Evolutionary conservation across 2,888 invertebrate species (phyloP), one percentile per base, ranked within the genome.

Genomic region (Chalcis sispes): DNA sequence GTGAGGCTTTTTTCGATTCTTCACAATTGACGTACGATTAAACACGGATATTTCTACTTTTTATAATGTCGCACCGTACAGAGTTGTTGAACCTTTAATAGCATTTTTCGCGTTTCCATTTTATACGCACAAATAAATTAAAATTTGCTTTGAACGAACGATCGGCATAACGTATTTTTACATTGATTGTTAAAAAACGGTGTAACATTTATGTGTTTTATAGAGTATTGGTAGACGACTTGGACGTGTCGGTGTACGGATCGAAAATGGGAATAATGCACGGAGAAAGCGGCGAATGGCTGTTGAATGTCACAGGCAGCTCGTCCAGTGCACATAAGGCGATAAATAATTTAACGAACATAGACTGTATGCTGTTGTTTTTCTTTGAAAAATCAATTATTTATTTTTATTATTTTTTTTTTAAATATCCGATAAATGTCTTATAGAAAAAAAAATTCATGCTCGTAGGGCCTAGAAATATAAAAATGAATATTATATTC

Each of bases 211-310:
- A n/a, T 36, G 36, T 36, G 10, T 36, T 20, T 79, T 86, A 52
- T 79, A 93, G 93, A 27, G 90, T 90, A 86, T 84, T 94, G 48
- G 89, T 91, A 25, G 91, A 92, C 69, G 90, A 91, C 32, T 83
- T 91, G 2, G 92, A 93, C 81, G 90, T 93, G 27, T 91, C 91
- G 5, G 89, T 89, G 80, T 89, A 91, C 80, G 91, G 92, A 1
- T 93, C 93, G 72, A 90, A 90, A 59, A 86, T 94, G 76, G 92
- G 91, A 0, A 85, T 94, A 29, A 87, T 94, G 32, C 92, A 93
- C 80, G 93, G 93, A 0, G 90, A 91, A 83, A 91, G 90, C 0
- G 93, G 92, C 20, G 84, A 88, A 25, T 92, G 92, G 91, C 88
- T 94, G 52, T 90, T 91, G 15, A 91, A 92, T 62, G 90, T 91